A percentile compares a stretch with the other conserved stretches of the same genome.
Evolutionary conservation across 1,140 invertebrate genomes (phyloP).

Genomic region (Lepidostoma basale): DNA sequence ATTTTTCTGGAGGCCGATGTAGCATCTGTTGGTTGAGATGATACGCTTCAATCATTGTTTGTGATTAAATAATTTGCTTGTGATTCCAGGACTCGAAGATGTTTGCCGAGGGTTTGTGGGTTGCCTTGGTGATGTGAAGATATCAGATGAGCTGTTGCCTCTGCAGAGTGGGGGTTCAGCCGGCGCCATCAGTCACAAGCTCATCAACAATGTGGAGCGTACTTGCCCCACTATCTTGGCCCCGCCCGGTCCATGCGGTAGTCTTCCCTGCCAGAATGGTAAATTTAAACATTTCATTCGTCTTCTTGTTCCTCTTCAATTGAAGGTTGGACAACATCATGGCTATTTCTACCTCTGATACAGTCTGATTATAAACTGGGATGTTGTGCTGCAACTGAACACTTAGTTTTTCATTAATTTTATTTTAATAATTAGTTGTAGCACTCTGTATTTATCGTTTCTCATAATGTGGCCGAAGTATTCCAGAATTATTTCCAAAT

Average conservation of each 20-base stretch:
- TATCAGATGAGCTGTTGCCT: constrained; percentile 78
- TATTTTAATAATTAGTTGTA: too few relatives aligned
- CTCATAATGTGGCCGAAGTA: too few relatives aligned
- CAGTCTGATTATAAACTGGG: too few relatives aligned
- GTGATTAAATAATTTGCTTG: too few relatives aligned
- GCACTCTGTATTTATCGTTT: too few relatives aligned
- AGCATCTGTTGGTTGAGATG: too few relatives aligned
- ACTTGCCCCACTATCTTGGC: constrained; percentile 73
- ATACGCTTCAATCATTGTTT: too few relatives aligned
- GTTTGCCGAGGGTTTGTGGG: constrained; percentile 85
- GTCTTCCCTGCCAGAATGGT: constrained; percentile 87
- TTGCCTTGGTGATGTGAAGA: constrained; percentile 87
- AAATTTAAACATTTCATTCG: not conserved
- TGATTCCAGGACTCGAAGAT: constrained; percentile 68
- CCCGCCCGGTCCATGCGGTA: constrained; percentile 79
- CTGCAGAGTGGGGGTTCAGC: constrained; percentile 75
- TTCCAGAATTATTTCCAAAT: not conserved
- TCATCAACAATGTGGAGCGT: constrained; percentile 78
- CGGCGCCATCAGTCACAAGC: constrained; percentile 66
- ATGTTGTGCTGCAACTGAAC: too few relatives aligned
- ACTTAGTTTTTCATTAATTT: too few relatives aligned
- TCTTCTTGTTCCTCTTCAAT: not conserved
- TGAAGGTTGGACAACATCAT: too few relatives aligned
- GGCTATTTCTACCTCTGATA: too few relatives aligned
- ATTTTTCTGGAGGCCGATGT: too few relatives aligned